These are phyloP conservation scores for Eolophus roseicapilla DNA, from an alignment of 2,113 vertebrate genomes.

Conservation along the genomic window DNA sequence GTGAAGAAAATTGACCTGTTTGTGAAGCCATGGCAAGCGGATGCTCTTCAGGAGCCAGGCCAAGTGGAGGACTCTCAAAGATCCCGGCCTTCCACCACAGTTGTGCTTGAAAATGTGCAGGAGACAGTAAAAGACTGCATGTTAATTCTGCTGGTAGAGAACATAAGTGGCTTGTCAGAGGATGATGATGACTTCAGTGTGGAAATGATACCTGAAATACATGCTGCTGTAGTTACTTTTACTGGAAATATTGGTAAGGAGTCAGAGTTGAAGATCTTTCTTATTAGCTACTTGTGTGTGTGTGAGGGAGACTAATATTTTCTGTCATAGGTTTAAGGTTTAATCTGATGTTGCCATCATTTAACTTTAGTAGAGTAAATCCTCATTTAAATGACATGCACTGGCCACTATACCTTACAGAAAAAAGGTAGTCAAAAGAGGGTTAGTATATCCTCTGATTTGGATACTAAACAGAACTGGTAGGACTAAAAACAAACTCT, in stretches of 20 bases:
- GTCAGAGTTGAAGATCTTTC: background rate
- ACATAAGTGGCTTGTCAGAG: slow-evolving; percentile 64
- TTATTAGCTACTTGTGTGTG: background rate
- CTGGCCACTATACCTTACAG: background rate
- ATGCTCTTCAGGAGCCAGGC: background rate
- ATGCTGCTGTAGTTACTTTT: slow-evolving; percentile 77
- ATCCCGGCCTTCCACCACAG: background rate
- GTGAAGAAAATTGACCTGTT: background rate
- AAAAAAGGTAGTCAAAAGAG: background rate
- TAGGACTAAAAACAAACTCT: background rate
- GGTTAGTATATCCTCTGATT: background rate
- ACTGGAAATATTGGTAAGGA: slow-evolving; percentile 73
- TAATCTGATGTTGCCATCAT: accelerated
- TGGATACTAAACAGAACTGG: background rate
- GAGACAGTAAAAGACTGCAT: slow-evolving; percentile 9
- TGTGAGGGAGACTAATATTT: background rate
- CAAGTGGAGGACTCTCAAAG: background rate
- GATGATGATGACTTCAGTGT: slow-evolving; percentile 65
- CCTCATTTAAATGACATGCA: background rate
- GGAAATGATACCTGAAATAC: slow-evolving; percentile 80
- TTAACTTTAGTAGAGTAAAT: background rate
- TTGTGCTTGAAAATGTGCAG: slow-evolving; percentile 78
- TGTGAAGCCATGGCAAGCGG: background rate
- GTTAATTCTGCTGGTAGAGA: slow-evolving; percentile 81
- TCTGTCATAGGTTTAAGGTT: background rate